A percentile compares a stretch with the other conserved stretches of the same genome.
Conservation (phyloP, 1,140 invertebrate species). For the Probaryconus sp. region DNA sequence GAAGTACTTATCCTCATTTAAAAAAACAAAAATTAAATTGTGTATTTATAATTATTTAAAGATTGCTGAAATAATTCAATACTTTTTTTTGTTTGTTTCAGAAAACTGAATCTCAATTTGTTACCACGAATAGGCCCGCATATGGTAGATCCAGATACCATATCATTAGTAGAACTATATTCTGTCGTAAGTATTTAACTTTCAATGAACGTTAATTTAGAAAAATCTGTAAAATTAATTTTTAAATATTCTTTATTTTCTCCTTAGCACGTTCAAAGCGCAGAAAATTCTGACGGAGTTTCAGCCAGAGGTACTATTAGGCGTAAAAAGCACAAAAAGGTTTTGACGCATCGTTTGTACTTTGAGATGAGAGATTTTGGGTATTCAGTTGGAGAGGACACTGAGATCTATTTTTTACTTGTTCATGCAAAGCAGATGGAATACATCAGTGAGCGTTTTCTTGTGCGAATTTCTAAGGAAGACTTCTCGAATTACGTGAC, state of each 20-base stretch:
- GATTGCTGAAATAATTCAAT: no score
- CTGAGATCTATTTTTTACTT: conserved; percentile 91
- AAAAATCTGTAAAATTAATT: no score
- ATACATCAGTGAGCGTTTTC: conserved; percentile 90
- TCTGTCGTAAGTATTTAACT: conserved; percentile 82
- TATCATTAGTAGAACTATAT: conserved; percentile 93
- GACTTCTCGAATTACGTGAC: conserved; percentile 94
- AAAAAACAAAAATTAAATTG: no score
- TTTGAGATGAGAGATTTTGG: conserved; percentile 94
- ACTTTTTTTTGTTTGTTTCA: conserved; percentile 80
- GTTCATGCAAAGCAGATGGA: conserved; percentile 87
- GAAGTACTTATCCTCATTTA: no score
- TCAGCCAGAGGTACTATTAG: conserved; percentile 87
- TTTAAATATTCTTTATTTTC: conserved; percentile 53
- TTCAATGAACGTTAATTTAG: no score
- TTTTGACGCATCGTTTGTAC: conserved; percentile 89
- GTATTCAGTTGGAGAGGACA: conserved; percentile 90
- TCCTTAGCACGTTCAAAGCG: conserved; percentile 88
- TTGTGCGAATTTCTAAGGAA: conserved; percentile 91
- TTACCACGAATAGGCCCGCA: conserved; percentile 91
- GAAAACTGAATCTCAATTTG: conserved; percentile 93
- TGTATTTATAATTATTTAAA: no score
- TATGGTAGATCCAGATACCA: conserved; percentile 91
- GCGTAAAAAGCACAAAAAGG: conserved; percentile 83
- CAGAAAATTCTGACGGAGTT: conserved; percentile 86